Conservation (phyloP, 2,113 vertebrate genomes). For the Spermophilus dauricus region DNA sequence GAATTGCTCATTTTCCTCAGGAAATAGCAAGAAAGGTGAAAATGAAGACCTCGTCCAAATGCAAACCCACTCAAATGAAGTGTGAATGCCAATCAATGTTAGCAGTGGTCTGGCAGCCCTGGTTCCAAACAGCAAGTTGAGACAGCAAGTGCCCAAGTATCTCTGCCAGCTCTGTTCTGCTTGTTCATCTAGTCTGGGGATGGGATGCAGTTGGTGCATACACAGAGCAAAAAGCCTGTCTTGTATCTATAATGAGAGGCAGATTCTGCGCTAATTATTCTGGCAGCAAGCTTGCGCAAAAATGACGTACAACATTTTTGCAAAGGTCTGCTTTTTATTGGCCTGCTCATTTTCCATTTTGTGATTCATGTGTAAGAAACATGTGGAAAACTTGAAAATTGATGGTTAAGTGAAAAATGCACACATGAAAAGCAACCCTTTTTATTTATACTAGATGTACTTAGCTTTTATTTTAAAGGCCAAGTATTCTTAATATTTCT, state of each 20-base stretch:
- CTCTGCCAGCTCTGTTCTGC: slow-evolving; percentile 68
- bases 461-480: slow-evolving; percentile 64
- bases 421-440: not conserved
- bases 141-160: slow-evolving; percentile 42
- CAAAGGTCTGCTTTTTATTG: slow-evolving; percentile 63
- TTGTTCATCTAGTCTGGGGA: slow-evolving; percentile 18
- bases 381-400: slow-evolving; percentile 63
- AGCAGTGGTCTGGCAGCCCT: slow-evolving; percentile 69
- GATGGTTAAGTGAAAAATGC: slow-evolving; percentile 49
- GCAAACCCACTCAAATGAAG: slow-evolving; percentile 78
- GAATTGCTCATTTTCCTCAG: slow-evolving; percentile 79
- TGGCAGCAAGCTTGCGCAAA: slow-evolving; percentile 69
- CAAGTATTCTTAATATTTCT: slow-evolving; percentile 54
- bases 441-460: slow-evolving; percentile 35
- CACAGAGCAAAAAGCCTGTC: slow-evolving; percentile 64
- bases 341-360: slow-evolving; percentile 56
- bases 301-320: slow-evolving; percentile 40
- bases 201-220: slow-evolving; percentile 50
- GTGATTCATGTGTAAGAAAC: slow-evolving; percentile 12
- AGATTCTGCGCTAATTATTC: slow-evolving; percentile 74
- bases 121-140: slow-evolving; percentile 67
- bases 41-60: slow-evolving; percentile 77
- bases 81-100: slow-evolving; percentile 75
- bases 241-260: slow-evolving; percentile 57
- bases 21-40: slow-evolving; percentile 79